Percentiles rank a stretch among this genome's conserved stretches.
Evolutionary conservation across 2,888 invertebrate genomes (phyloP).

Genomic region (Mamestra brassicae): DNA sequence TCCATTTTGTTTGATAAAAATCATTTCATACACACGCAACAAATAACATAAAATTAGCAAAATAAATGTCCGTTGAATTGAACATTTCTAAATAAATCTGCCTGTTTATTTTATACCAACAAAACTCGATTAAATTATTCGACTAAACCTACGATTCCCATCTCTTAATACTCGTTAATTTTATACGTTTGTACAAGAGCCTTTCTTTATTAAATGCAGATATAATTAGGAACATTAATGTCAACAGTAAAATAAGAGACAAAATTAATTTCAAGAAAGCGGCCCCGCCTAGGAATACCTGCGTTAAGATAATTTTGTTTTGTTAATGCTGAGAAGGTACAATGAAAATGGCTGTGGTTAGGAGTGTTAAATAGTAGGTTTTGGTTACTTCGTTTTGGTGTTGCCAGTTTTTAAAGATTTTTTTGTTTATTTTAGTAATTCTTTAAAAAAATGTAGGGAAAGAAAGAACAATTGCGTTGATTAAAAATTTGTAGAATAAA

Average conservation of each 20-base stretch:
- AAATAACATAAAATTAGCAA: not conserved
- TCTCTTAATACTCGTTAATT: slow-evolving; percentile 75
- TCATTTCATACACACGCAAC: not conserved
- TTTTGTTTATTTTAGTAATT: no score
- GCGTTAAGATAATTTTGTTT: slow-evolving; percentile 59
- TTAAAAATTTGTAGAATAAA: no score
- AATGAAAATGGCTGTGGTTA: slow-evolving; percentile 18
- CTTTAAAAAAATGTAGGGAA: no score
- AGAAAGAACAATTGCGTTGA: no score
- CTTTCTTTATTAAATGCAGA: slow-evolving; percentile 79
- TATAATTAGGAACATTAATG: slow-evolving; percentile 77
- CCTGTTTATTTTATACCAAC: not conserved
- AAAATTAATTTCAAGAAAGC: slow-evolving; percentile 63
- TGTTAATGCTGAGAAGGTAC: slow-evolving; percentile 35
- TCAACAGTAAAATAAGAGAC: slow-evolving; percentile 67
- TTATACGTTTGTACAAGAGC: slow-evolving; percentile 78
- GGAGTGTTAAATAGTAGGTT: slow-evolving; percentile 10
- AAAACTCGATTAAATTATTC: slow-evolving; percentile 38
- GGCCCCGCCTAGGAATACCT: slow-evolving; percentile 46
- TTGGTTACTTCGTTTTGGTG: not conserved
- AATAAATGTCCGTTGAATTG: not conserved
- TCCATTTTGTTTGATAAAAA: not conserved
- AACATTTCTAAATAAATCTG: slow-evolving; percentile 2
- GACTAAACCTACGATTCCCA: slow-evolving; percentile 32
- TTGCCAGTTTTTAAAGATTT: not conserved